phyloP scores from a whole-genome alignment of 2,888 invertebrate species.

The Petrolisthes manimaculis region DNA sequence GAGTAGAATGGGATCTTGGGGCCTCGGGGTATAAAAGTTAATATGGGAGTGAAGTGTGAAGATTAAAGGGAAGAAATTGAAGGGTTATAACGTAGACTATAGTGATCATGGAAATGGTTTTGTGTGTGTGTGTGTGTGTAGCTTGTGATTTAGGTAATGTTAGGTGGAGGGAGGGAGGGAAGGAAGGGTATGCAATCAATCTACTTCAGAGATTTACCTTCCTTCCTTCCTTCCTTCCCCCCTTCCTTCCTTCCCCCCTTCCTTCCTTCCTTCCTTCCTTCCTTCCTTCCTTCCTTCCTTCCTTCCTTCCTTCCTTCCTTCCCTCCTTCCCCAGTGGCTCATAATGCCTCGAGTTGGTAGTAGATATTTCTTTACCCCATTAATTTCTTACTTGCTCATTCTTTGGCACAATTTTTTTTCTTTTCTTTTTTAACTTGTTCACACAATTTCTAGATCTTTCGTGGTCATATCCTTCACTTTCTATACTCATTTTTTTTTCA shows the following conservation, averaged over 20 bases:
- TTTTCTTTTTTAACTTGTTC: not conserved
- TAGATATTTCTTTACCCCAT: not conserved
- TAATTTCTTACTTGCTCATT: not conserved
- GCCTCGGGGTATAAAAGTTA: too few relatives aligned
- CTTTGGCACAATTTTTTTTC: not conserved
- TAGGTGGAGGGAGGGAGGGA: not conserved
- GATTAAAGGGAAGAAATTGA: not conserved
- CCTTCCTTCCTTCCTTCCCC: not conserved
- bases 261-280: not conserved
- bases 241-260: not conserved
- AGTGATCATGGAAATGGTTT: not conserved
- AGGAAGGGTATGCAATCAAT: constrained; percentile 7
- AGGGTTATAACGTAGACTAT: not conserved
- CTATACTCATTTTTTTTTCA: not conserved
- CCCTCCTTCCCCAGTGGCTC: too few relatives aligned
- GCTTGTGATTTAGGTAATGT: not conserved
- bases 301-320: not conserved
- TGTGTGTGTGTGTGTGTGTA: not conserved
- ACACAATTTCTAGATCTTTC: not conserved
- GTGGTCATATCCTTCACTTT: not conserved
- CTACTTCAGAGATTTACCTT: constrained; percentile 5
- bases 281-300: not conserved
- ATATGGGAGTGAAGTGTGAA: too few relatives aligned
- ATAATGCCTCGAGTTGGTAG: too few relatives aligned
- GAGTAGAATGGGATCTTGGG: too few relatives aligned